phyloP scores from a whole-genome alignment of 64 coral and sea anemone genomes.

The Stichodactyla mertensii region DNA sequence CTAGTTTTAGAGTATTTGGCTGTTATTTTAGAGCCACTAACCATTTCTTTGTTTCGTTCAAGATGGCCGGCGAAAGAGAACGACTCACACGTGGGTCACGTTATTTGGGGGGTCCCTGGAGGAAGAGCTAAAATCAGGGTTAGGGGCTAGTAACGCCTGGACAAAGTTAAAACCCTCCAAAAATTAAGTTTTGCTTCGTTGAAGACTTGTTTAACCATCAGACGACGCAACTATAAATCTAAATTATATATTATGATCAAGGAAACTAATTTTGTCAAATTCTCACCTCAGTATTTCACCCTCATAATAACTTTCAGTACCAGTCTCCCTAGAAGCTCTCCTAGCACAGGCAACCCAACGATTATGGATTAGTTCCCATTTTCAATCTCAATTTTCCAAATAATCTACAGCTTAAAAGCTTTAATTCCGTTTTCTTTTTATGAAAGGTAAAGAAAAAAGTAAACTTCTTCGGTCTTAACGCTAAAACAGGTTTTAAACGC shows the following conservation, averaged over 20 bases:
- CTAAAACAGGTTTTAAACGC: no score
- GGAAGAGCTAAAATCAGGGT: not conserved
- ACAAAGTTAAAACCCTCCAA: not conserved
- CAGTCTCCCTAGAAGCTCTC: not conserved
- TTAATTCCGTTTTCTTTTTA: no score
- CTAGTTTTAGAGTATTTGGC: slow-evolving; percentile 1
- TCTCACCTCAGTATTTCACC: no score
- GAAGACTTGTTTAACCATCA: no score
- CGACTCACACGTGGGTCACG: slow-evolving; percentile 60
- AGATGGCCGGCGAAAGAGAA: slow-evolving; percentile 92
- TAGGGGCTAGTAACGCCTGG: not conserved
- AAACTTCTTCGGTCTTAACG: no score
- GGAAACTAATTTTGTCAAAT: no score
- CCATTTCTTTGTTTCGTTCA: slow-evolving; percentile 75
- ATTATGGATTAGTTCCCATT: not conserved
- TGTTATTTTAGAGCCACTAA: slow-evolving; percentile 26
- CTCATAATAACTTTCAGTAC: no score
- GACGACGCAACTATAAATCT: no score
- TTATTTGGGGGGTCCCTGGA: slow-evolving; percentile 46
- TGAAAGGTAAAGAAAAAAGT: no score
- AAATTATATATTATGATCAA: no score
- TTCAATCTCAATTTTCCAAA: no score
- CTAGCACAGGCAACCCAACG: not conserved
- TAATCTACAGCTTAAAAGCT: no score
- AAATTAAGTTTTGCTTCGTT: not conserved